These are phyloP conservation scores for Cyrtorhinus lividipennis DNA, from an alignment of 1,140 invertebrate species.

Conservation along the genomic window DNA sequence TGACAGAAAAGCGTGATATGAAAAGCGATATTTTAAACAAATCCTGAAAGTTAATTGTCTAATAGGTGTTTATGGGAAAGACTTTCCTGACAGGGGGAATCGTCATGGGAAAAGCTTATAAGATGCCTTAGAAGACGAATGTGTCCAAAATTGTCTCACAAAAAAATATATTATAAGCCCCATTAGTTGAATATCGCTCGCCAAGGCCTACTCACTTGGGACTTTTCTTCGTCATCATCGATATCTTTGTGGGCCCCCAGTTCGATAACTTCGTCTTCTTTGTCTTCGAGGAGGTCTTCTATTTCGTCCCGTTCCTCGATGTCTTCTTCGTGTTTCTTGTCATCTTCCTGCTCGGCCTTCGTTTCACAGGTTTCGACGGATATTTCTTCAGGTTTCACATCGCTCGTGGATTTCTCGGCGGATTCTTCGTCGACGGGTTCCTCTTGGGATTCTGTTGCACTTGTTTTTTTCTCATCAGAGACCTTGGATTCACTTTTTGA, in stretches of 20 bases:
- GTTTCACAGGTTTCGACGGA: neutral
- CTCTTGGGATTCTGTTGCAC: neutral
- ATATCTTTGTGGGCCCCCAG: neutral
- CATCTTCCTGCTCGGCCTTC: slow-evolving; percentile 29
- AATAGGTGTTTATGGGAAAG: too few species aligned
- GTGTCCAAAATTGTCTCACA: too few species aligned
- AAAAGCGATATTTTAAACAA: too few species aligned
- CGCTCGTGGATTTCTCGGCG: neutral
- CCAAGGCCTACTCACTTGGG: neutral
- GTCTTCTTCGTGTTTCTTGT: slow-evolving; percentile 20
- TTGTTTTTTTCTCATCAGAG: neutral
- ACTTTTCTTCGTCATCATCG: neutral
- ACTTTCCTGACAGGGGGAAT: too few species aligned
- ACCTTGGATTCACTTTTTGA: neutral
- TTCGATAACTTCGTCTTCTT: slow-evolving; percentile 14
- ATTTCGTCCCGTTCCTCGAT: slow-evolving; percentile 17
- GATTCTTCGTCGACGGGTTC: neutral
- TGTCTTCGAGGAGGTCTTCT: slow-evolving; percentile 19
- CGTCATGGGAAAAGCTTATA: too few species aligned
- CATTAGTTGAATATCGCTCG: too few species aligned
- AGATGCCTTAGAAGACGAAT: too few species aligned
- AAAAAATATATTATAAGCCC: too few species aligned
- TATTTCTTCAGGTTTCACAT: neutral
- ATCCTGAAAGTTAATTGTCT: too few species aligned
- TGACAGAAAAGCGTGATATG: too few species aligned